A percentile compares a stretch with the other conserved stretches of the same genome.
Evolutionary conservation across 1,140 invertebrate genomes (phyloP).

Genomic region (Drosophila pandora): DNA sequence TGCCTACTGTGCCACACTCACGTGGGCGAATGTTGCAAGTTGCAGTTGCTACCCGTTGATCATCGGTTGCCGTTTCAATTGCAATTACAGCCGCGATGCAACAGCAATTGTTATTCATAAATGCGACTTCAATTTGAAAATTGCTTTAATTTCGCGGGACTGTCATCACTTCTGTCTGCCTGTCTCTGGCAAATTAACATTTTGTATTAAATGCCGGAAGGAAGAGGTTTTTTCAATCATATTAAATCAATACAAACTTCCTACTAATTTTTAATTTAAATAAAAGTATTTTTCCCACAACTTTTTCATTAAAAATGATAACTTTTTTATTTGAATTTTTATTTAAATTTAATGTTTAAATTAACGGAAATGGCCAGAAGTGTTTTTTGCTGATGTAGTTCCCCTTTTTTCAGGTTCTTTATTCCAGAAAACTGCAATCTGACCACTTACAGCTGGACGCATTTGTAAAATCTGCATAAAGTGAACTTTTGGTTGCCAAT

Average conservation of each 20-base stretch:
- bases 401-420: constrained; percentile 15
- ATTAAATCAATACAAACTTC: background rate
- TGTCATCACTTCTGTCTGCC: constrained; percentile 58
- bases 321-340: constrained; percentile 26
- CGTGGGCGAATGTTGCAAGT: constrained; percentile 9
- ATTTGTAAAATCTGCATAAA: constrained; percentile 73
- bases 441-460: constrained; percentile 70
- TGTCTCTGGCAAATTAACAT: constrained; percentile 42
- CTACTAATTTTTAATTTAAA: no score
- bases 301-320: background rate
- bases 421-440: constrained; percentile 38
- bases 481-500: constrained; percentile 11
- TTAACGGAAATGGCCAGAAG: constrained; percentile 60
- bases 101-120: constrained; percentile 78
- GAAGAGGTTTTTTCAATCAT: constrained; percentile 2
- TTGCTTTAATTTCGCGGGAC: constrained; percentile 66
- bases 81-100: constrained; percentile 25
- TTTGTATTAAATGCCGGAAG: constrained; percentile 25
- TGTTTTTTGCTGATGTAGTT: constrained; percentile 24
- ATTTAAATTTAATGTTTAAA: constrained; percentile 60
- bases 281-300: no score
- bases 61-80: constrained; percentile 17
- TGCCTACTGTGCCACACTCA: constrained; percentile 69
- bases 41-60: constrained; percentile 14
- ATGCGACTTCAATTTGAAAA: constrained; percentile 80